A percentile compares a stretch with the other conserved stretches of the same genome.
These are phyloP conservation scores for Luscinia megarhynchos DNA, from an alignment of 2,797 vertebrate species.

Conservation along the genomic window DNA sequence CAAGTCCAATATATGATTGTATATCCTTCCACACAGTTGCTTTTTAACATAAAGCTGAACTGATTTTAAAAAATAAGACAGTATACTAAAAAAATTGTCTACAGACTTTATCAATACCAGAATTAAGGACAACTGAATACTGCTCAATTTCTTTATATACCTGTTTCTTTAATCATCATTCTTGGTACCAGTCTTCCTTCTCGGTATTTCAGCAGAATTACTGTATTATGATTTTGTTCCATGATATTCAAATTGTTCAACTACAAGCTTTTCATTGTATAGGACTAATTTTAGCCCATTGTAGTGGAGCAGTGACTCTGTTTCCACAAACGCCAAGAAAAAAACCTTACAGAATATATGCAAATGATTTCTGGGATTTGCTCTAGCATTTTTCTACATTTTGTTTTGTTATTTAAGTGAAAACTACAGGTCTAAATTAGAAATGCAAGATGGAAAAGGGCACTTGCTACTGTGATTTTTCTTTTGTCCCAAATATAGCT, in stretches of 20 bases:
- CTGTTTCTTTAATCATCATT: background rate
- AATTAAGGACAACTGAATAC: background rate
- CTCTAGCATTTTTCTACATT: background rate
- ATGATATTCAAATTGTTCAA: background rate
- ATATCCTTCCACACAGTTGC: background rate
- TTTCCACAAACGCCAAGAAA: background rate
- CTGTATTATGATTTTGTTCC: background rate
- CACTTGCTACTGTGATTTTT: background rate
- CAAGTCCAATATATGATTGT: background rate
- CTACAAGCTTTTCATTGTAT: background rate
- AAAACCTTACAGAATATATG: background rate
- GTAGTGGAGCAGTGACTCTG: background rate
- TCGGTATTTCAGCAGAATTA: background rate
- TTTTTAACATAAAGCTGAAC: background rate
- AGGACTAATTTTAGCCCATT: conserved; percentile 9
- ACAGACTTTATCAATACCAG: background rate
- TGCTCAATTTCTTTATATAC: background rate
- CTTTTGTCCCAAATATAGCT: background rate
- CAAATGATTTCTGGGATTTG: background rate
- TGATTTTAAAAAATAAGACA: background rate
- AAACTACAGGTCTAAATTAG: background rate
- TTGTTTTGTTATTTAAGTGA: background rate
- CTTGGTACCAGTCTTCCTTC: background rate
- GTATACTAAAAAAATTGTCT: background rate
- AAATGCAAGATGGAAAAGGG: background rate